Percentiles rank a stretch among this genome's conserved stretches.
Conservation (phyloP, 1,140 invertebrate genomes). For the Neoseiulus cucumeris region DNA sequence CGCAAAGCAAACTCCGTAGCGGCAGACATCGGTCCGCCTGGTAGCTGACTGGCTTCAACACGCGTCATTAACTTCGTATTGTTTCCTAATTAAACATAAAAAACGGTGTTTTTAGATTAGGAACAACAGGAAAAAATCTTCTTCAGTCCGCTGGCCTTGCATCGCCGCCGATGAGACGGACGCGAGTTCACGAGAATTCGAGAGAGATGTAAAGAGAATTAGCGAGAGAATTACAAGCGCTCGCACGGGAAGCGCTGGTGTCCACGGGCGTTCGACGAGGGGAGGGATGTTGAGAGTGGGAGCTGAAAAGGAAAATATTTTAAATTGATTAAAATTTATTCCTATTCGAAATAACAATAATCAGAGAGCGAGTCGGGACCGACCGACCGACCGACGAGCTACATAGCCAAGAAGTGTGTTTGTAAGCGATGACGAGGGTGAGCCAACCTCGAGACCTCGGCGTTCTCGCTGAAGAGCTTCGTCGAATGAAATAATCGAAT, state of each 20-base stretch:
- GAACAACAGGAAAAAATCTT: too few relatives aligned
- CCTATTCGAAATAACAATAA: slow-evolving; percentile 1
- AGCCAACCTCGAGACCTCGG: neutral
- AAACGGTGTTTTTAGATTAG: neutral
- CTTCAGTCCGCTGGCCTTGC: too few relatives aligned
- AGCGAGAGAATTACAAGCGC: too few relatives aligned
- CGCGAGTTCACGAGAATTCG: too few relatives aligned
- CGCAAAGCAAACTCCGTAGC: too few relatives aligned
- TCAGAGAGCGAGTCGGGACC: neutral
- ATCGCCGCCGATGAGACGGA: too few relatives aligned
- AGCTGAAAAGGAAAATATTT: neutral
- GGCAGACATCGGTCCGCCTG: too few relatives aligned
- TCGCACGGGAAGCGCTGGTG: too few relatives aligned
- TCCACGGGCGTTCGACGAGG: too few relatives aligned
- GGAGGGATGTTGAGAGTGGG: too few relatives aligned
- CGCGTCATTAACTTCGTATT: slow-evolving; percentile 9
- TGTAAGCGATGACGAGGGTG: neutral
- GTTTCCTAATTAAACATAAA: slow-evolving; percentile 12
- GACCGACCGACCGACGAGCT: neutral
- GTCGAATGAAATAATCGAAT: slow-evolving; percentile 3
- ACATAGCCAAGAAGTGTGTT: neutral
- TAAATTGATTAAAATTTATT: slow-evolving; percentile 12
- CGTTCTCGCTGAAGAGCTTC: neutral
- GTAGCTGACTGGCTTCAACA: neutral
- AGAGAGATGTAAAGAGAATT: too few relatives aligned